A percentile compares a stretch with the other conserved stretches of the same genome.
Conservation (phyloP, 1,140 invertebrate species). For the Zaprionus taronus region DNA sequence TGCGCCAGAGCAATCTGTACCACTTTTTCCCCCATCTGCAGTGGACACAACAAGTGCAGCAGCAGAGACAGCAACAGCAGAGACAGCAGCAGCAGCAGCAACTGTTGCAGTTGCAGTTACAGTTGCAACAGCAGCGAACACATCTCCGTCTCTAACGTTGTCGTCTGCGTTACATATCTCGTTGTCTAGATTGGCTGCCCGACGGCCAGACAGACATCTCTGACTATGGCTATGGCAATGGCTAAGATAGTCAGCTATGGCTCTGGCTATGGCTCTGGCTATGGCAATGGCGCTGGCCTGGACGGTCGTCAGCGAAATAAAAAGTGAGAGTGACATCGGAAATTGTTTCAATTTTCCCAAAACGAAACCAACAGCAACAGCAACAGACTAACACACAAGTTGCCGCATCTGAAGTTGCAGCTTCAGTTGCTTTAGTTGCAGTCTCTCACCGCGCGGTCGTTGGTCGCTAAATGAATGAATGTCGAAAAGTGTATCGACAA, state of each 20-base stretch:
- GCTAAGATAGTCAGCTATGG: slow-evolving; percentile 3
- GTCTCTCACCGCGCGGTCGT: slow-evolving; percentile 52
- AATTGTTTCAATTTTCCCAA: slow-evolving; percentile 83
- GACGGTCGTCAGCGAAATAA: slow-evolving; percentile 69
- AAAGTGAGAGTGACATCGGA: slow-evolving; percentile 84
- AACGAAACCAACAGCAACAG: slow-evolving; percentile 72
- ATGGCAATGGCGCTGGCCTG: slow-evolving; percentile 18
- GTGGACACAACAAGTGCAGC: slow-evolving; percentile 78
- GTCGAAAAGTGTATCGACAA: slow-evolving; percentile 82
- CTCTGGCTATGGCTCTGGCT: slow-evolving; percentile 10
- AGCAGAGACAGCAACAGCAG: slow-evolving; percentile 29
- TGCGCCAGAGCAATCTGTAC: slow-evolving; percentile 67
- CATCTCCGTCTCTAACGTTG: slow-evolving; percentile 72
- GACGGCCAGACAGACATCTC: slow-evolving; percentile 17
- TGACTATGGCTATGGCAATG: not conserved
- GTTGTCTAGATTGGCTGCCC: slow-evolving; percentile 76
- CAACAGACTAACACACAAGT: not conserved
- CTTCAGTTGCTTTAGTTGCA: slow-evolving; percentile 19
- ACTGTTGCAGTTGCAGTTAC: slow-evolving; percentile 23
- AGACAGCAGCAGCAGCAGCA: slow-evolving; percentile 50
- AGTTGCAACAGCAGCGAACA: slow-evolving; percentile 67
- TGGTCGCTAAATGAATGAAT: slow-evolving; percentile 81
- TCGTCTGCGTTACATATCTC: slow-evolving; percentile 77
- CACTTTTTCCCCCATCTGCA: slow-evolving; percentile 62
- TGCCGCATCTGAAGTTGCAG: slow-evolving; percentile 13